Evolutionary conservation across 2,113 vertebrate species (phyloP), one percentile per base, ranked within the genome.

Genomic region (Podarcis raffonei): DNA sequence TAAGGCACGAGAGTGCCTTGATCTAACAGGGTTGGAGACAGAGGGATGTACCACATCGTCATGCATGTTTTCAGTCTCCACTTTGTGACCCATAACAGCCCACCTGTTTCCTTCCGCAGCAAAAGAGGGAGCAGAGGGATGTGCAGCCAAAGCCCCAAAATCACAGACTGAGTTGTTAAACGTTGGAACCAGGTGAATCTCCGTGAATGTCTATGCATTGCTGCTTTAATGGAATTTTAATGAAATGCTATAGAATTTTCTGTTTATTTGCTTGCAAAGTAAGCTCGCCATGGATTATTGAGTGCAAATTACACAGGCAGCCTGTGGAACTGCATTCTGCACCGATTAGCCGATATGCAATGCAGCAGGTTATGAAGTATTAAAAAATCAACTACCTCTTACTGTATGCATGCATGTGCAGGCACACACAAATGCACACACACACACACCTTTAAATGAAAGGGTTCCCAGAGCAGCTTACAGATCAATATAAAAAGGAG

Each of bases 171-270:
- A 80, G 65, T 84, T 39, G n/a, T 84, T 77, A 12, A 53, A 53
- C 74, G 27, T 30, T 37, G 30, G 69, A 65, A 48, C 20, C 89
- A 76, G 62, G 82, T 85, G 66, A 74, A 42, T 69, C 53, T 80
- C 66, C 62, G 18, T 32, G 66, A 85, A 76, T 57, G 53, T 71
- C 80, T 59, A 22, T 78, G 35, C 27, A 79, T 77, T 39, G 3
- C n/a, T 78, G 74, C 79, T 83, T 86, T 86, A 86, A 83, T 86
- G 84, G 72, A 78, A 77, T 81, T 86, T 90, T 90, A 89, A 89
- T 89, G 87, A 83, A 89, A 77, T 71, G 42, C 32, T 59, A 62
- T 71, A 86, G 79, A 77, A 87, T 66, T 86, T 87, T 62, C 42
- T 76, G 72, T 87, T 90, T 83, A 68, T 82, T 87, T 86, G n/a